Evolutionary conservation across 2,797 vertebrate species (phyloP).

Genomic region (Arnoldichthys spilopterus): DNA sequence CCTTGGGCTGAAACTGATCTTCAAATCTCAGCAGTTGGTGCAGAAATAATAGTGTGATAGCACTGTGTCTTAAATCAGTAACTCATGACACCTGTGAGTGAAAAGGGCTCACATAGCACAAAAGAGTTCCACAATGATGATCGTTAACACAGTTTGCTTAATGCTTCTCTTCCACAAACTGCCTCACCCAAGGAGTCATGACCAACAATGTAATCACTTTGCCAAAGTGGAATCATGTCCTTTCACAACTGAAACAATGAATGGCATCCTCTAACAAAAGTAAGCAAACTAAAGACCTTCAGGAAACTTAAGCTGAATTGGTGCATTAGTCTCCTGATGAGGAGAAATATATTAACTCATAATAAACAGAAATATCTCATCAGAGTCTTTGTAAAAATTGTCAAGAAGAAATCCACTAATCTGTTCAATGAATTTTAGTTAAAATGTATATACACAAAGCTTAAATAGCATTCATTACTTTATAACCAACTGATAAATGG

Average conservation of each 20-base stretch:
- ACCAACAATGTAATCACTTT: not conserved
- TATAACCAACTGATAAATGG: not conserved
- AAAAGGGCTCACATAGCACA: not conserved
- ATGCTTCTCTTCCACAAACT: slow-evolving; percentile 1
- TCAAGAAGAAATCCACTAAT: too few species aligned
- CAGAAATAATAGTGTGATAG: not conserved
- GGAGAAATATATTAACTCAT: slow-evolving; percentile 42
- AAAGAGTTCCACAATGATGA: not conserved
- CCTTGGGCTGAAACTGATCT: slow-evolving; percentile 6
- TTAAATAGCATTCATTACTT: too few species aligned
- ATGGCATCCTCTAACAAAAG: slow-evolving; percentile 39
- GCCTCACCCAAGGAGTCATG: slow-evolving; percentile 8
- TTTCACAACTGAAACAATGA: slow-evolving; percentile 55
- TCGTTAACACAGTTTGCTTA: slow-evolving; percentile 5
- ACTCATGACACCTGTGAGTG: not conserved
- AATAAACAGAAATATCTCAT: not conserved
- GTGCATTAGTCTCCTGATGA: slow-evolving; percentile 49
- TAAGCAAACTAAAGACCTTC: slow-evolving; percentile 26
- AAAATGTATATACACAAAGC: not conserved
- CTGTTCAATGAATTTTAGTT: too few species aligned
- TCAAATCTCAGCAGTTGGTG: slow-evolving; percentile 10
- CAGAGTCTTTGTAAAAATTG: not conserved
- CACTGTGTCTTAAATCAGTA: not conserved
- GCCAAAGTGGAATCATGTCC: slow-evolving; percentile 2
- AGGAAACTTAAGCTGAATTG: slow-evolving; percentile 28